phyloP scores from a whole-genome alignment of 2,113 vertebrate genomes.

The Gracilinanus agilis region DNA sequence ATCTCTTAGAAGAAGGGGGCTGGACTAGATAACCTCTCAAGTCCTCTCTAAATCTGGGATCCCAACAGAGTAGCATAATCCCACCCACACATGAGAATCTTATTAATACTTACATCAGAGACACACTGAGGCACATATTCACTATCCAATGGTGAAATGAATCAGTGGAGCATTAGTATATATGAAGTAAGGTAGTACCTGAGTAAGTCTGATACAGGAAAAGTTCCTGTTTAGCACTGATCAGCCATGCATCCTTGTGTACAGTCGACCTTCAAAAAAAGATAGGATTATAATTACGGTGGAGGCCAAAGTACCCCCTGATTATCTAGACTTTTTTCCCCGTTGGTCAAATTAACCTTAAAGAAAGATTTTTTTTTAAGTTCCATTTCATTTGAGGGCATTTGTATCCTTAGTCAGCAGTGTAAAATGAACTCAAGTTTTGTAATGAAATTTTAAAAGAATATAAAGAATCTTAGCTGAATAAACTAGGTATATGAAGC shows the following conservation, averaged over 20 bases:
- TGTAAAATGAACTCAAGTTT: background rate
- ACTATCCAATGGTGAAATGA: background rate
- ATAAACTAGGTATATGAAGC: background rate
- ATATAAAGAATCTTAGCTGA: background rate
- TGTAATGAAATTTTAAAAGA: background rate
- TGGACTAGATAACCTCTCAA: background rate
- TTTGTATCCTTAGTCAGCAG: background rate
- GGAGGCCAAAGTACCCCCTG: conserved; percentile 2
- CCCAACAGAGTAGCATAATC: background rate
- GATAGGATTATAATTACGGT: conserved; percentile 4
- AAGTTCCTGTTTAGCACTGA: conserved; percentile 87
- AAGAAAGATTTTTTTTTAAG: too few species aligned
- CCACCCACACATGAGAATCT: background rate
- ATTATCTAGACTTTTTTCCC: background rate
- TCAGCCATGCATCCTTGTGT: conserved; percentile 83
- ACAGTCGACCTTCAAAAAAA: conserved; percentile 82
- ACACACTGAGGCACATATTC: background rate
- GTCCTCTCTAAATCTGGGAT: background rate
- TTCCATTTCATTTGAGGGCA: background rate
- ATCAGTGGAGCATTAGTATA: background rate
- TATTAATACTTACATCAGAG: background rate
- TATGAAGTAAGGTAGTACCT: conserved; percentile 74
- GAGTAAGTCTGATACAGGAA: conserved; percentile 86
- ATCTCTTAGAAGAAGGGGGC: background rate
- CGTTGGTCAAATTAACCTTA: background rate